Evolutionary conservation across 2,888 invertebrate species (phyloP), one percentile per base, ranked within the genome.

Genomic region (Agrotis clavis): DNA sequence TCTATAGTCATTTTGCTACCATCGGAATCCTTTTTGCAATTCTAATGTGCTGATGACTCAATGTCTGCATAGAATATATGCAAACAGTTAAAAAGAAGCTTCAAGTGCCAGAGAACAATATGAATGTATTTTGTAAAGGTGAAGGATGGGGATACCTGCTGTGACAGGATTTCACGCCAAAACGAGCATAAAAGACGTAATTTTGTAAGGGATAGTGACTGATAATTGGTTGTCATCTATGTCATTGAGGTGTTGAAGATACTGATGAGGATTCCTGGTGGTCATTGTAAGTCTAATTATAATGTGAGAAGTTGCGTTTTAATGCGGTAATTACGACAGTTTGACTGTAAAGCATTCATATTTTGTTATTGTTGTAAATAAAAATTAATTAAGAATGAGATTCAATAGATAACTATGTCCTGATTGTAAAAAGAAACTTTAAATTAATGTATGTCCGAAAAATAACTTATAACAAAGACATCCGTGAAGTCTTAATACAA

Each of bases 81-180:
- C 47, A 57, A 30, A 69, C 65, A 76, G 13, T 54, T 67, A 19
- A 18, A 35, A 53, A 66, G 4, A 56, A 61, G 21, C 48, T 30
- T 51, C 45, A 61, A 63, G 30, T 51, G 18, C 1, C 14, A 16
- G 18, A 61, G 62, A 82, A 84, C 51, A 84, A 77, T 69, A 50
- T 11, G 18, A 50, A 67, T n/a, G 30, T 47, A 61, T 71, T 76
- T 41, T 78, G 63, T 66, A 54, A 66, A 60, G 47, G 67, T 67
- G 61, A 72, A 67, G 48, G 30, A 59, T 41, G 69, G 16, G 18
- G 9, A 70, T 74, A 66, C 85, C 85, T 70, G 83, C 80, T 82
- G 76, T 68, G 83, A 70, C 68, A 45, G 18, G 67, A 69, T 67
- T 82, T 68, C 41, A 77, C 35, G 56, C 62, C 62, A 51, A 68